Base-by-base conservation (phyloP, 1,140 invertebrate genomes). In the Ceratina australensis region DNA sequence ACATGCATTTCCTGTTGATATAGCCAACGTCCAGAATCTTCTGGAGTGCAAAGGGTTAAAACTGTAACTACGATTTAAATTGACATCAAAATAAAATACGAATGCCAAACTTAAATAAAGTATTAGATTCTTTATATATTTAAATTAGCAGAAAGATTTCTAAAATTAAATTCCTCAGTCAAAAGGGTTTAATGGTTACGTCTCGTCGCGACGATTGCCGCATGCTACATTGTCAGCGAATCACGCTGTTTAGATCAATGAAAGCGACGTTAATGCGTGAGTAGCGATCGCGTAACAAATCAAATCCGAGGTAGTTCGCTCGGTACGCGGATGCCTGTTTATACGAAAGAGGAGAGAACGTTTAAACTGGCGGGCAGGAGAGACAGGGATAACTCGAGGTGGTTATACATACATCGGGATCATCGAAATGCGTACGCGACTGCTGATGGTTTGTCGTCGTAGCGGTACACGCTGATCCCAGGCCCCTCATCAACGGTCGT, bases 401-500 rank as follows among this genome's bases (percentile, higher is more conserved):
- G 59, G 81, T 83, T 83, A 83, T 79, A 82, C 76, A 82, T 83
- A 42, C 52, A n/a, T 5, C 52, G 52, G 52, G 4, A 54, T n/a
- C 81, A 42, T 75, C 63, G 71, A 63, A 83, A 83, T 83, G 82
- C 77, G 81, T 83, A 83, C 81, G 81, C 78, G 78, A 84, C 82
- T 71, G 75, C 76, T 65, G 65, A 77, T 72, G 82, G 79, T 82
- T 87, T 81, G 82, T 87, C 85, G 86, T 88, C 75, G 75, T 67
- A 76, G 52, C 82, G 82, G 65, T 84, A 75, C 79, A 82, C 81
- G 86, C n/a, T 87, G 82, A 87, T 88, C 82, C 85, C 76, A 88
- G 87, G 87, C 89, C 89, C 86, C 86, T 90, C 89, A 90, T 90
- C 87, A 90, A 86, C 82, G 87, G 86, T 89, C 89, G 87, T 90